Conservation (phyloP, 2,113 vertebrate species). For the Brevimyrus niger region DNA sequence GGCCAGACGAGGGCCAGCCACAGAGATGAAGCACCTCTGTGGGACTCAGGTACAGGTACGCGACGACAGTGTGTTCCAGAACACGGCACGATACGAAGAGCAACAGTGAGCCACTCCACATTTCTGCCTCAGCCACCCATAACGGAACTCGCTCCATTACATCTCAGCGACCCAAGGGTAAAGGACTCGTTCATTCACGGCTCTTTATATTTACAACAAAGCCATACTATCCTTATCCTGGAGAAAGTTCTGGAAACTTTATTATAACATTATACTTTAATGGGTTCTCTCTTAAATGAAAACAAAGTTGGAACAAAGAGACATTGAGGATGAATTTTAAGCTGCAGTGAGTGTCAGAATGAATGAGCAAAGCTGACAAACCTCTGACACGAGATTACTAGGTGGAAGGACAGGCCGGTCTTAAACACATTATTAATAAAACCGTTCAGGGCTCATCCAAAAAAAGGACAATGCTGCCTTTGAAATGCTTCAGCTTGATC, state of each 20-base stretch:
- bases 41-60: conserved; percentile 28
- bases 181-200: neutral
- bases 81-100: neutral
- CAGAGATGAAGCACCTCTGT: conserved; percentile 18
- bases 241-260: conserved; percentile 1
- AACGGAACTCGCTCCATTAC: neutral
- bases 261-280: conserved; percentile 38
- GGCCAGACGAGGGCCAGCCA: neutral
- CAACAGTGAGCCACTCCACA: neutral
- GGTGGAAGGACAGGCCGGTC: neutral
- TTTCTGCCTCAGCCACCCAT: neutral
- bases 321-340: neutral
- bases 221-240: neutral
- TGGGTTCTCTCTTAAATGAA: conserved; percentile 32
- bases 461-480: neutral
- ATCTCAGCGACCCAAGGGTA: neutral
- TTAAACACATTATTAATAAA: conserved; percentile 6
- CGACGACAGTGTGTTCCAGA: neutral
- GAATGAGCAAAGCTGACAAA: neutral
- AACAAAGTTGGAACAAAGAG: neutral
- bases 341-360: neutral
- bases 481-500: neutral
- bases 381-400: neutral
- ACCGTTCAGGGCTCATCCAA: neutral
- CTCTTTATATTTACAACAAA: neutral